A percentile compares a stretch with the other conserved stretches of the same genome.
phyloP scores from a whole-genome alignment of 2,113 vertebrate genomes.

The Nycticryphes semicollaris region DNA sequence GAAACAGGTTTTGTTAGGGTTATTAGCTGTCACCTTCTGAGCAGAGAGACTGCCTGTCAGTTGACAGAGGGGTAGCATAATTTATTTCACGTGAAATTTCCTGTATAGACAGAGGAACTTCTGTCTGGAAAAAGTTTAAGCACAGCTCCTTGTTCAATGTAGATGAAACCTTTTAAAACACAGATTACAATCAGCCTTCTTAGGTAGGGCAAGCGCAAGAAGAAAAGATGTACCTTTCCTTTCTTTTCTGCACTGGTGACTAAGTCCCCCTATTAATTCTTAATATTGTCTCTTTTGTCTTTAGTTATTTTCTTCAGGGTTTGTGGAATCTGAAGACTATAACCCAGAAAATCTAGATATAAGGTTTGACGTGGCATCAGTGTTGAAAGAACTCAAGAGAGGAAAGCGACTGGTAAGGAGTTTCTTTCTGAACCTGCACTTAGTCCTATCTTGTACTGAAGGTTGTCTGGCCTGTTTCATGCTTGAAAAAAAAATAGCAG shows the following conservation, averaged over 20 bases:
- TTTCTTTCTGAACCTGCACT: not conserved
- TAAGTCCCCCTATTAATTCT: not conserved
- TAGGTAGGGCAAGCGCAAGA: not conserved
- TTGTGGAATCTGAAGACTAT: slow-evolving; percentile 72
- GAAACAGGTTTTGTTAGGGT: not conserved
- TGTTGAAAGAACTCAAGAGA: slow-evolving; percentile 73
- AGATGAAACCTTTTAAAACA: not conserved
- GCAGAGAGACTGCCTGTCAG: not conserved
- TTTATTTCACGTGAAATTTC: not conserved
- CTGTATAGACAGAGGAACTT: not conserved
- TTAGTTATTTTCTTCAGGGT: slow-evolving; percentile 78
- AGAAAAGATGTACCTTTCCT: not conserved
- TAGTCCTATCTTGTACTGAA: not conserved
- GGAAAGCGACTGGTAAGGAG: slow-evolving; percentile 76
- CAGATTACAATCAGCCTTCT: not conserved
- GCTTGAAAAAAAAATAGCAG: not conserved
- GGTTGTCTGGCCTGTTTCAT: not conserved
- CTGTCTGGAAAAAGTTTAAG: not conserved
- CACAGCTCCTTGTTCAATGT: not conserved
- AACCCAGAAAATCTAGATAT: slow-evolving; percentile 24
- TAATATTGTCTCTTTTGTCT: not conserved
- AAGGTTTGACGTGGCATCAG: slow-evolving; percentile 75
- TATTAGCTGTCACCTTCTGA: not conserved
- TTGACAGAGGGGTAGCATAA: not conserved
- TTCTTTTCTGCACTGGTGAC: not conserved